phyloP scores from a whole-genome alignment of 2,888 invertebrate genomes.

The Drosophila merina region DNA sequence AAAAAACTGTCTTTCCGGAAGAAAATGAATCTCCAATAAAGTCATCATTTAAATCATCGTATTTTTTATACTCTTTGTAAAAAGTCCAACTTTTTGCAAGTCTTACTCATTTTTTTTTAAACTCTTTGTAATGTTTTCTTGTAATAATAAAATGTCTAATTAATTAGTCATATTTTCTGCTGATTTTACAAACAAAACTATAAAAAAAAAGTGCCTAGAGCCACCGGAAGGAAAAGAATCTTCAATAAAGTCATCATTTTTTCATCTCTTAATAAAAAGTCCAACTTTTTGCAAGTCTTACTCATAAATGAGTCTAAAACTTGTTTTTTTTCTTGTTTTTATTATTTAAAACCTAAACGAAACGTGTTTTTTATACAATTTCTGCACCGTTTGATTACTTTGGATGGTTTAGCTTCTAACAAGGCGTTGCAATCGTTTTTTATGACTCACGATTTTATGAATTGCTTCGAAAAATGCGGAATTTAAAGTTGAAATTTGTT shows the following conservation, averaged over 20 bases:
- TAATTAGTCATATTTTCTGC: no score
- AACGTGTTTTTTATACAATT: conserved; percentile 47
- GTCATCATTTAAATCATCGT: no score
- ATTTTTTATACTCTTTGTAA: no score
- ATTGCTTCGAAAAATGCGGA: conserved; percentile 55
- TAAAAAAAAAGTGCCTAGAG: no score
- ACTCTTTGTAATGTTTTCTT: no score
- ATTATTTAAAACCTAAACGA: conserved; percentile 43
- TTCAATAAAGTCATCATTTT: not conserved
- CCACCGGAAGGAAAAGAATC: not conserved
- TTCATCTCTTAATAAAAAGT: not conserved
- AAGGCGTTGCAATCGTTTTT: conserved; percentile 25
- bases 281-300: not conserved
- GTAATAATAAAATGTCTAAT: no score
- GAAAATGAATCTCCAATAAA: no score
- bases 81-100: no score
- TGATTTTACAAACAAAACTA: no score
- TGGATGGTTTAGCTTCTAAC: conserved; percentile 5
- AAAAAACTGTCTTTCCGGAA: not conserved
- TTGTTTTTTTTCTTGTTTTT: conserved; percentile 44
- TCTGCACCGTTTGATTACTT: conserved; percentile 18
- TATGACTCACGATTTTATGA: conserved; percentile 37
- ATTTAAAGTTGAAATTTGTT: conserved; percentile 35
- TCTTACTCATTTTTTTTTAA: no score
- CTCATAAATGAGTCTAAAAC: conserved; percentile 41